Percentiles rank a stretch among this genome's conserved stretches.
These are phyloP conservation scores for Aleadryas rufinucha DNA, from an alignment of 2,113 vertebrate genomes.

Conservation along the genomic window DNA sequence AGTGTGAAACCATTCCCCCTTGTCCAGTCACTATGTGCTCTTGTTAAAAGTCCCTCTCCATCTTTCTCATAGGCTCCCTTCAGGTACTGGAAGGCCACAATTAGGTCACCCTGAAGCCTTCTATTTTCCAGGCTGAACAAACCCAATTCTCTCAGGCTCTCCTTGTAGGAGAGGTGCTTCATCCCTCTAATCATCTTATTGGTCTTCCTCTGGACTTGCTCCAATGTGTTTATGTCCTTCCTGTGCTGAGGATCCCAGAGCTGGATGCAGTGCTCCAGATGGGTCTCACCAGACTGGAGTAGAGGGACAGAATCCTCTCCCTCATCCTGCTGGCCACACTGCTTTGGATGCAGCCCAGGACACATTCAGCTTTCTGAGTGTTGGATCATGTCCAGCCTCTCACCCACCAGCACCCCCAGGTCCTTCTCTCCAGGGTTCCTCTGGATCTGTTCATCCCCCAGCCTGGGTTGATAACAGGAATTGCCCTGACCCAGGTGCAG, in stretches of 20 bases:
- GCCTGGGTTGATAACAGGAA: fast-evolving
- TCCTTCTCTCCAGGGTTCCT: not conserved
- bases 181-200: not conserved
- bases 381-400: not conserved
- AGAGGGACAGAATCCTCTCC: not conserved
- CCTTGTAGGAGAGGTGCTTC: not conserved
- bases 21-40: not conserved
- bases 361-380: not conserved
- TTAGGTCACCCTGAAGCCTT: not conserved
- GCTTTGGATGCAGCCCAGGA: not conserved
- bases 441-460: not conserved
- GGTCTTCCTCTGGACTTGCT: not conserved
- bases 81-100: not conserved
- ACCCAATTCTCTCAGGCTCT: not conserved
- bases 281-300: not conserved
- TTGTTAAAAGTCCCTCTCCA: not conserved
- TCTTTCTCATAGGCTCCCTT: not conserved
- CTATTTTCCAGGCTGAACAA: not conserved
- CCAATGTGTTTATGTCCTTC: not conserved
- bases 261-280: not conserved
- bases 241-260: too few species aligned
- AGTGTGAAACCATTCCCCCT: not conserved
- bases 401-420: not conserved
- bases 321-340: fast-evolving
- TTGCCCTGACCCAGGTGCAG: not conserved